Evolutionary conservation across 2,888 invertebrate species (phyloP), one percentile per base, ranked within the genome.

Genomic region (Eurytoma californica): DNA sequence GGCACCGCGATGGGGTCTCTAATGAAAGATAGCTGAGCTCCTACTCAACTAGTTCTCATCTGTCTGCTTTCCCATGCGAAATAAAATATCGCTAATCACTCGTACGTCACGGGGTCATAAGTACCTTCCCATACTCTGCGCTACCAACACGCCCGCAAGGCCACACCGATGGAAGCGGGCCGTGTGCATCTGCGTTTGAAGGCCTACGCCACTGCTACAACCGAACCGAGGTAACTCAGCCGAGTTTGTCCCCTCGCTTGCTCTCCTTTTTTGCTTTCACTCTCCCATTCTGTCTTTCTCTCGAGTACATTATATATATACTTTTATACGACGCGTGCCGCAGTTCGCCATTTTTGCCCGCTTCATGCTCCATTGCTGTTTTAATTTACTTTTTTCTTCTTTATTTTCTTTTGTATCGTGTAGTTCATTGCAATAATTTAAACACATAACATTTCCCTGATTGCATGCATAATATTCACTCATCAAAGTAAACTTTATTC

Each of bases 31-130:
- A 87, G 86, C 81, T 87, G 88, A 88, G 88, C 90, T 89, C 87
- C 90, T 88, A 90, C 90, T 90, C 89, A 88, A 88, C 89, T 87
- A 88, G 86, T 89, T 89, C 88, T 89, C 89, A 89, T 90, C 90
- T 88, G 90, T 88, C 89, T 86, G 87, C 86, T 89, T 90, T 90
- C 90, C 90, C 90, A 90, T 90, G 90, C 87, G 90, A 90, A 90
- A 90, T 90, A 90, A 90, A 90, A 90, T 90, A 90, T 90, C 87
- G 88, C 90, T 90, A 90, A 90, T 90, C 89, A 90, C 88, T 87
- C 87, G 88, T 86, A 49, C 57, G 65, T 72, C 77, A 84, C 84
- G 84, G 88, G 88, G 87, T 85, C 85, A 85, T 88, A 87, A 89
- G 80, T 78, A 72, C 68, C 76, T 73, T 73, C 76, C 69, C 68